phyloP scores from a whole-genome alignment of 2,888 invertebrate species.

The Magallana nippona region DNA sequence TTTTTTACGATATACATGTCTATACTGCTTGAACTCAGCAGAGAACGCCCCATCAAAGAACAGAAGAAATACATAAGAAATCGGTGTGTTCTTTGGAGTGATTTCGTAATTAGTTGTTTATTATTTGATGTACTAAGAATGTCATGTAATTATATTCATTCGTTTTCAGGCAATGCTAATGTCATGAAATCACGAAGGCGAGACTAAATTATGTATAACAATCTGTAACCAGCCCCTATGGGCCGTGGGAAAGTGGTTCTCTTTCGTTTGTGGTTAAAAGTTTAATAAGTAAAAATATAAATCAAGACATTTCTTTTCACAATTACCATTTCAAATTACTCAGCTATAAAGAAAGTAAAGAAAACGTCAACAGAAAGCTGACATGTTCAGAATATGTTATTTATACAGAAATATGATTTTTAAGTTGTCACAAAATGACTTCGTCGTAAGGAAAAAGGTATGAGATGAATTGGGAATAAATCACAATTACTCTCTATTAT shows the following conservation, averaged over 20 bases:
- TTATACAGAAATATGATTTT: too few relatives aligned
- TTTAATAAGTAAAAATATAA: slow-evolving; percentile 31
- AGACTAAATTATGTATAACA: slow-evolving; percentile 24
- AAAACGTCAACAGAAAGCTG: too few relatives aligned
- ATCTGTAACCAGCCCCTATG: slow-evolving; percentile 12
- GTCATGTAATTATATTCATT: background rate
- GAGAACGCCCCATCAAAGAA: background rate
- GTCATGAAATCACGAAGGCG: background rate
- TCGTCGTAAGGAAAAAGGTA: too few relatives aligned
- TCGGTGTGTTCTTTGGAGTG: background rate
- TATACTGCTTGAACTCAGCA: too few relatives aligned
- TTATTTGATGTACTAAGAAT: slow-evolving; percentile 17
- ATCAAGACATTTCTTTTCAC: slow-evolving; percentile 29
- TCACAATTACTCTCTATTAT: too few relatives aligned
- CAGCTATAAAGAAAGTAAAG: too few relatives aligned
- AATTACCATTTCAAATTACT: slow-evolving; percentile 28
- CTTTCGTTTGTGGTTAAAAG: slow-evolving; percentile 24
- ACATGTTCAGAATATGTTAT: too few relatives aligned
- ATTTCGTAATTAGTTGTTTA: slow-evolving; percentile 23
- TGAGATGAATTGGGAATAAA: too few relatives aligned
- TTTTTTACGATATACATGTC: too few relatives aligned
- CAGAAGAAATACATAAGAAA: background rate
- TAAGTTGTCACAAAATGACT: too few relatives aligned
- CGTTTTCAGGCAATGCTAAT: slow-evolving; percentile 8
- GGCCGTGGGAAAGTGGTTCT: slow-evolving; percentile 30